These are phyloP conservation scores for Papilio protenor DNA, from an alignment of 2,888 invertebrate genomes.

Conservation along the genomic window DNA sequence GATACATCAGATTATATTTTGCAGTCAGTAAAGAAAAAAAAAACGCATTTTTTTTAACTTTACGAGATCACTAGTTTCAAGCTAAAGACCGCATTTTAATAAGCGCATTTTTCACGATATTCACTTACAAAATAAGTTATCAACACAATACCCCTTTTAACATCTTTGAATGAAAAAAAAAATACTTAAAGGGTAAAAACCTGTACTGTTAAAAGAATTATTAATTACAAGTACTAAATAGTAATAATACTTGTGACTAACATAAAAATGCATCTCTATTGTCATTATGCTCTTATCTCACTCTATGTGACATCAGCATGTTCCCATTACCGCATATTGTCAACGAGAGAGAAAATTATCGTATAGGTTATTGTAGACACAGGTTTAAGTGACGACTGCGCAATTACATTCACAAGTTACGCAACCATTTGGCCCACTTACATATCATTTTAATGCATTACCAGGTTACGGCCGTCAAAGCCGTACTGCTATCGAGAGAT, in stretches of 20 bases:
- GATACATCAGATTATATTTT: neutral
- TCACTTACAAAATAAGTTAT: too few species aligned
- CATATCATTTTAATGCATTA: conserved; percentile 40
- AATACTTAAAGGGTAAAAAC: too few species aligned
- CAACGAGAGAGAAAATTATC: neutral
- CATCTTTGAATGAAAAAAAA: too few species aligned
- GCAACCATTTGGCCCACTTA: conserved; percentile 34
- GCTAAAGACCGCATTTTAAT: too few species aligned
- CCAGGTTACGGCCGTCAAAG: conserved; percentile 5
- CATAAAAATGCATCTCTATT: neutral
- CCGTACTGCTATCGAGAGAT: conserved; percentile 7
- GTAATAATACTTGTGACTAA: neutral
- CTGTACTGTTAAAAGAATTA: neutral
- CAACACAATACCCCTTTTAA: too few species aligned
- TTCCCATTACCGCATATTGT: neutral
- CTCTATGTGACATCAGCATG: neutral
- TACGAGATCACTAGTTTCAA: neutral
- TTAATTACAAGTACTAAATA: neutral
- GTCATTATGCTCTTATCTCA: neutral
- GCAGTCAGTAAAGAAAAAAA: neutral
- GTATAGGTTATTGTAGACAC: neutral
- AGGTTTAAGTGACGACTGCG: conserved; percentile 23
- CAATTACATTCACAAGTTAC: conserved; percentile 36
- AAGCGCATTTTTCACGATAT: too few species aligned
- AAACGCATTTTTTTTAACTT: neutral